Conservation (phyloP, 2,797 vertebrate genomes). For the Neostethus bicornis region DNA sequence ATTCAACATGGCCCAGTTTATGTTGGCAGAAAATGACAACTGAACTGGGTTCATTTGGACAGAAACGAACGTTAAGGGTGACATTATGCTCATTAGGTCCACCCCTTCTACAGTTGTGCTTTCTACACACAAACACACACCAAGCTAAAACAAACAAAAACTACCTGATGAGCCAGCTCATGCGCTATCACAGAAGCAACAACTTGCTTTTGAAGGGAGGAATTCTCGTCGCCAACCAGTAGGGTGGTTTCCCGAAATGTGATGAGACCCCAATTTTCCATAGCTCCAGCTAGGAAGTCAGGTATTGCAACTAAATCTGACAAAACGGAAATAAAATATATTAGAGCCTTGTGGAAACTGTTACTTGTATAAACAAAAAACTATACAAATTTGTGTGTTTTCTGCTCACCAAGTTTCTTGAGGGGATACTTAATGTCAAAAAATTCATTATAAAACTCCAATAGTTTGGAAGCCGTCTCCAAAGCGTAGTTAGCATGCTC, state of each 20-base stretch:
- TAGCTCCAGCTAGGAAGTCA: constrained; percentile 92
- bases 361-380: too few species aligned
- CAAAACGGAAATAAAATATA: constrained; percentile 1
- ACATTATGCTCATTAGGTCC: too few species aligned
- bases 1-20: too few species aligned
- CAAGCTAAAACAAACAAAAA: too few species aligned
- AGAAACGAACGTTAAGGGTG: too few species aligned
- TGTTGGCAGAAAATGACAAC: too few species aligned
- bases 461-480: constrained; percentile 81
- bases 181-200: constrained; percentile 91
- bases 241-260: constrained; percentile 90
- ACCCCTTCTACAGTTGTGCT: too few species aligned
- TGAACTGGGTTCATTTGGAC: too few species aligned
- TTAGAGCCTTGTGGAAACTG: not conserved
- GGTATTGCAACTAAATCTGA: constrained; percentile 95
- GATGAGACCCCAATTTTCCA: constrained; percentile 98
- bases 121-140: too few species aligned
- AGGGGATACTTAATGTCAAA: constrained; percentile 89
- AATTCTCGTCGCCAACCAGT: constrained; percentile 84
- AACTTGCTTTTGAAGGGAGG: constrained; percentile 85
- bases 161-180: constrained; percentile 96
- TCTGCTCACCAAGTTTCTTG: constrained; percentile 88
- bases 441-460: constrained; percentile 89
- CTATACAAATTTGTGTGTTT: not conserved
- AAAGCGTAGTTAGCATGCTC: constrained; percentile 85